These are phyloP conservation scores for Equus quagga DNA, from an alignment of 2,113 vertebrate species.

Conservation along the genomic window DNA sequence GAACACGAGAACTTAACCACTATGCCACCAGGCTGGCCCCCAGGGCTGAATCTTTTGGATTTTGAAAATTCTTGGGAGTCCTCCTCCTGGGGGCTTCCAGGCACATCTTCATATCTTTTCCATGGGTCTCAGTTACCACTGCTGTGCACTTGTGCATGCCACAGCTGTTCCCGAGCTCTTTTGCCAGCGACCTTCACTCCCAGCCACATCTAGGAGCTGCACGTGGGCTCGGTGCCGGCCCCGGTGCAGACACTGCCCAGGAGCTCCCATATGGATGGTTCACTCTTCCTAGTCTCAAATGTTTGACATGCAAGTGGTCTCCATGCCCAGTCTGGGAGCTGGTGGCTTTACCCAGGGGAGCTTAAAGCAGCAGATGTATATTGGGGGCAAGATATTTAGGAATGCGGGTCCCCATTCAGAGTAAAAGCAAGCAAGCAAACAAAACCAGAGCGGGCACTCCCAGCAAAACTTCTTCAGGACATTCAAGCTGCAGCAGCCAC, in stretches of 20 bases:
- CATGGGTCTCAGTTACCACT: neutral
- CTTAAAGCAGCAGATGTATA: neutral
- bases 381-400: neutral
- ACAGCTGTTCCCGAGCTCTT: too few relatives aligned
- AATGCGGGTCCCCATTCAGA: neutral
- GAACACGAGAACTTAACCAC: too few relatives aligned
- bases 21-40: too few relatives aligned
- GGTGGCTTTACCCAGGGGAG: neutral
- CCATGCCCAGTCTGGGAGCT: accelerated
- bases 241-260: accelerated
- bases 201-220: neutral
- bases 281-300: neutral
- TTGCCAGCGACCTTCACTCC: neutral
- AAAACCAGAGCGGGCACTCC: neutral
- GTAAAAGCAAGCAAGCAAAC: neutral
- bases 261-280: neutral
- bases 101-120: neutral
- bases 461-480: neutral
- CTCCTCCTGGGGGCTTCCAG: neutral
- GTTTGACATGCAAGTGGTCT: accelerated
- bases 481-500: neutral
- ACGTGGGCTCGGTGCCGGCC: accelerated
- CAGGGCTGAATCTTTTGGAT: neutral
- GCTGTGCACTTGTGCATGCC: accelerated
- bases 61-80: neutral